phyloP scores from a whole-genome alignment of 2,113 vertebrate genomes.

The Burhinus bistriatus region DNA sequence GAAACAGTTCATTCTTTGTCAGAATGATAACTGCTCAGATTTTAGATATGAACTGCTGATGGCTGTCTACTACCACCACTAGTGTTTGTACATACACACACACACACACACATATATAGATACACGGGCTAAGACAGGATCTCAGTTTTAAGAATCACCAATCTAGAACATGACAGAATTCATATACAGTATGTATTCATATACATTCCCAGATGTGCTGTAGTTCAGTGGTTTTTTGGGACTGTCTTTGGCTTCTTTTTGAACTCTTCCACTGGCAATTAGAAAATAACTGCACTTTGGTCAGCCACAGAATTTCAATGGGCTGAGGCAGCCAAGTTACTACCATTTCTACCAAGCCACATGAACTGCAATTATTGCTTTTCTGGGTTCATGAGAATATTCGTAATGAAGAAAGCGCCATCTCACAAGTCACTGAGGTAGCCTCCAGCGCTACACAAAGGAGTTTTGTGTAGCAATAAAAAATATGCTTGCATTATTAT shows the following conservation, averaged over 20 bases:
- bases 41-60: not conserved
- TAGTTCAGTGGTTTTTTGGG: not conserved
- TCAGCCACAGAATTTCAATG: conserved; percentile 49
- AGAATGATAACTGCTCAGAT: not conserved
- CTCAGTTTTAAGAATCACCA: not conserved
- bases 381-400: conserved; percentile 41
- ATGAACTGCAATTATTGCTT: conserved; percentile 26
- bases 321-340: not conserved
- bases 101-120: accelerated
- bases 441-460: not conserved
- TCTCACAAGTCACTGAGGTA: conserved; percentile 41
- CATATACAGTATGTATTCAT: not conserved
- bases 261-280: not conserved
- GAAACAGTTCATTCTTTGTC: not conserved
- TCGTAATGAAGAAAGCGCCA: conserved; percentile 25
- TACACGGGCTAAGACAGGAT: not conserved
- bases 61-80: not conserved
- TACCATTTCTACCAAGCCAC: conserved; percentile 28
- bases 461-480: not conserved
- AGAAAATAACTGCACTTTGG: conserved; percentile 40
- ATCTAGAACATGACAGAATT: not conserved
- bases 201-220: not conserved
- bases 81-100: not conserved
- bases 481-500: not conserved
- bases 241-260: conserved; percentile 21